A percentile compares a stretch with the other conserved stretches of the same genome.
Evolutionary conservation across 2,888 invertebrate species (phyloP).

Genomic region (Eupithecia insigniata): DNA sequence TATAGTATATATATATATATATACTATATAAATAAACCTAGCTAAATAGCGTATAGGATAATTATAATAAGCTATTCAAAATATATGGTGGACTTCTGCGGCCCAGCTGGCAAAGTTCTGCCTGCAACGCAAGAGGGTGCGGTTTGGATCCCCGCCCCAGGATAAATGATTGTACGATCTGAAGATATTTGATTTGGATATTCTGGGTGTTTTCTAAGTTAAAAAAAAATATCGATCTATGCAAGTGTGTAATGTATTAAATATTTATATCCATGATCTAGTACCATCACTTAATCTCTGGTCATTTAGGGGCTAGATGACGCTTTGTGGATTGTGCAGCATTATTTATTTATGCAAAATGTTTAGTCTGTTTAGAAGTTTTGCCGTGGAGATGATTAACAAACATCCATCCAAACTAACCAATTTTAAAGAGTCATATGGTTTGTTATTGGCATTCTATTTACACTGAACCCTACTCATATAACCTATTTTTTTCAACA

Average conservation of each 20-base stretch:
- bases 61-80: neutral
- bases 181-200: no score
- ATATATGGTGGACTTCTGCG: neutral
- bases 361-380: neutral
- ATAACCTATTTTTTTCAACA: slow-evolving; percentile 14
- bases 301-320: neutral
- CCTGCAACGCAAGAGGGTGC: no score
- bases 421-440: neutral
- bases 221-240: no score
- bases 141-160: no score
- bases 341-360: neutral
- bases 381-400: neutral
- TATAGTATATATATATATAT: no score
- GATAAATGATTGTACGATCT: no score
- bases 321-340: neutral
- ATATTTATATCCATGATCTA: neutral
- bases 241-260: no score
- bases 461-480: neutral
- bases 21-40: no score
- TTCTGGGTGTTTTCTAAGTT: neutral
- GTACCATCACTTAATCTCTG: neutral
- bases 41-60: no score
- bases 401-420: neutral
- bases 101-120: no score
- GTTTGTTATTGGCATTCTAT: neutral